Conservation (phyloP, 2,888 invertebrate species). For the Catocala nupta region DNA sequence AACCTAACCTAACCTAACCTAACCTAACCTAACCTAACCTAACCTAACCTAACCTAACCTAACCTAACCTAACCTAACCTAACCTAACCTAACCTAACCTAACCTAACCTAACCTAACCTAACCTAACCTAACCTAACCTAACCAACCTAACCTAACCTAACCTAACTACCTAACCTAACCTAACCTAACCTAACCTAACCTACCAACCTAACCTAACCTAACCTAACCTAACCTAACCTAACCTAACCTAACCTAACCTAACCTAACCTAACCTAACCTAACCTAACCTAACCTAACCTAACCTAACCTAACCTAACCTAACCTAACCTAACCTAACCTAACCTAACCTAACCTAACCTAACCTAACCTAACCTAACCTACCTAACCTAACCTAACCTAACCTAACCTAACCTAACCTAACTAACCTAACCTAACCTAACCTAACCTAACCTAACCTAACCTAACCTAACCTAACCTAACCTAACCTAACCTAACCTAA, state of each 20-base stretch:
- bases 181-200: constrained; percentile 20
- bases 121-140: constrained; percentile 21
- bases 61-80: constrained; percentile 21
- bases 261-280: constrained; percentile 17
- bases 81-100: constrained; percentile 21
- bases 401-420: constrained; percentile 51
- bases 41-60: constrained; percentile 22
- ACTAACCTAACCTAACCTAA: constrained; percentile 47
- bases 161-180: constrained; percentile 21
- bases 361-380: constrained; percentile 53
- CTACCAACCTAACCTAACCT: constrained; percentile 16
- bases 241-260: constrained; percentile 17
- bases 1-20: constrained; percentile 24
- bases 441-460: constrained; percentile 46
- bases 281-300: constrained; percentile 17
- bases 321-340: constrained; percentile 17
- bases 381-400: constrained; percentile 55
- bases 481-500: constrained; percentile 41
- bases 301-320: constrained; percentile 17
- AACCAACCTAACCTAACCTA: constrained; percentile 21
- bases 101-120: constrained; percentile 21
- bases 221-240: constrained; percentile 17
- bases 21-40: constrained; percentile 24
- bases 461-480: constrained; percentile 46
- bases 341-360: constrained; percentile 47